phyloP scores from a whole-genome alignment of 2,888 invertebrate species.

The Leptura quadrifasciata region DNA sequence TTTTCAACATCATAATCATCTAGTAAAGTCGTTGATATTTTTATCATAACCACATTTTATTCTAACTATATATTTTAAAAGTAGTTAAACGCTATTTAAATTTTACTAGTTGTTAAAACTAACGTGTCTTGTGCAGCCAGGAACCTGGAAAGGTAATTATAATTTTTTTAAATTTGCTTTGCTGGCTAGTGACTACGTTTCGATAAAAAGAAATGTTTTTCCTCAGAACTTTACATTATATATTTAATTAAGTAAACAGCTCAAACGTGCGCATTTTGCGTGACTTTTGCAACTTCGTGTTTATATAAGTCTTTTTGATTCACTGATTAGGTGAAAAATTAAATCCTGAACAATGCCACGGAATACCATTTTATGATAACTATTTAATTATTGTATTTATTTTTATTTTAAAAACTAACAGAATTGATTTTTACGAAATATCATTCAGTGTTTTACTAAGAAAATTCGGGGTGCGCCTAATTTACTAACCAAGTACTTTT shows the following conservation, averaged over 20 bases:
- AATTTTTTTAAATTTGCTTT: neutral
- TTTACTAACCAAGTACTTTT: too few relatives aligned
- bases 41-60: slow-evolving; percentile 46
- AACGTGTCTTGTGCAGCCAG: slow-evolving; percentile 30
- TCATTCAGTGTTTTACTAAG: too few relatives aligned
- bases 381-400: too few relatives aligned
- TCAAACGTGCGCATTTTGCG: neutral
- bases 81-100: slow-evolving; percentile 27
- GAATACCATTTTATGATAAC: too few relatives aligned
- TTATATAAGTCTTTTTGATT: neutral
- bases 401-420: too few relatives aligned
- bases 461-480: too few relatives aligned
- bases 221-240: neutral
- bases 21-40: slow-evolving; percentile 47
- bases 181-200: neutral
- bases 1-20: slow-evolving; percentile 52
- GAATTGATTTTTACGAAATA: too few relatives aligned
- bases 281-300: neutral
- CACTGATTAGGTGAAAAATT: neutral
- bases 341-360: too few relatives aligned
- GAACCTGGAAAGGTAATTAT: slow-evolving; percentile 32
- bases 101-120: slow-evolving; percentile 37
- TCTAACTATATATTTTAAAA: slow-evolving; percentile 34
- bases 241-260: neutral
- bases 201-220: neutral